Evolutionary conservation across 2,888 invertebrate genomes (phyloP).

Genomic region (Brachynemurus nebulosus): DNA sequence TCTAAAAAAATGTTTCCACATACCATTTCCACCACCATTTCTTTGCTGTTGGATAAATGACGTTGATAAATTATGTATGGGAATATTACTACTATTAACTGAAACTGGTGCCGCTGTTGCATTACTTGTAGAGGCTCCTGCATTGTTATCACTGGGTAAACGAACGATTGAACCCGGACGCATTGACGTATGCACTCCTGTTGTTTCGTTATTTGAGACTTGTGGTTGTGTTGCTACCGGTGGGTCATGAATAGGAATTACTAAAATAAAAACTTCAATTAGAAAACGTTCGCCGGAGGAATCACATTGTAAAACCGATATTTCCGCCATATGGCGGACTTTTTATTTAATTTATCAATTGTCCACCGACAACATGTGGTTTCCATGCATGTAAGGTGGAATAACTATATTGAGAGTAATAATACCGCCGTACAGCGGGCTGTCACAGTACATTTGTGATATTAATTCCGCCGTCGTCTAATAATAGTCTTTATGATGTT

Average conservation of each 20-base stretch:
- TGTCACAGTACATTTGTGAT: no score
- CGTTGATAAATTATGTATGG: not conserved
- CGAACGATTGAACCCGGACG: slow-evolving; percentile 9
- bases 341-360: no score
- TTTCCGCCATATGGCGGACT: slow-evolving; percentile 3
- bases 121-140: not conserved
- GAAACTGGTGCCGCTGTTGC: not conserved
- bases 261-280: slow-evolving; percentile 20
- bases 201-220: slow-evolving; percentile 6
- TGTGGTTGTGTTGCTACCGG: slow-evolving; percentile 15
- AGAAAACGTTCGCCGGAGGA: not conserved
- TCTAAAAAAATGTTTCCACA: not conserved
- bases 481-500: no score
- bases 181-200: slow-evolving; percentile 5
- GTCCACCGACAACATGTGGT: no score
- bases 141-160: slow-evolving; percentile 5
- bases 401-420: no score
- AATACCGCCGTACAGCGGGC: no score
- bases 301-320: not conserved
- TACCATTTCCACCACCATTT: slow-evolving; percentile 1
- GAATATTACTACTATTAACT: not conserved
- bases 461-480: no score
- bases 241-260: slow-evolving; percentile 41
- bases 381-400: no score
- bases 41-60: not conserved